Evolutionary conservation across 1,140 invertebrate species (phyloP).

Genomic region (Drosophila jambulina): DNA sequence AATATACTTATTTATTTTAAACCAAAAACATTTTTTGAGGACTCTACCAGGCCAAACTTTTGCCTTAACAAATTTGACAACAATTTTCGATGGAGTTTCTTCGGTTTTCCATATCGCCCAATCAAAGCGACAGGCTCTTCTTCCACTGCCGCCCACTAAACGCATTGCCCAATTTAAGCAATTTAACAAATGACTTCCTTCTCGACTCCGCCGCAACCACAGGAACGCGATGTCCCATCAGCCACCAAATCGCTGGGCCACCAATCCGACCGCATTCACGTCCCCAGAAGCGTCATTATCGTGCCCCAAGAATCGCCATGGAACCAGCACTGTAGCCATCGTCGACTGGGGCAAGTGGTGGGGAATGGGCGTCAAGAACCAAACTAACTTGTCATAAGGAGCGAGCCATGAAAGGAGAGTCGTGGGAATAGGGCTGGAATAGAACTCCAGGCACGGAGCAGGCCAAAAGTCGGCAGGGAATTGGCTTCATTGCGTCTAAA

Average conservation of each 20-base stretch:
- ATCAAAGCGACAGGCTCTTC: slow-evolving; percentile 3
- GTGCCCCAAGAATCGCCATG: slow-evolving; percentile 25
- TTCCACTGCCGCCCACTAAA: neutral
- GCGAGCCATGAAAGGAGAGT: slow-evolving; percentile 27
- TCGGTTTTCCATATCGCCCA: slow-evolving; percentile 27
- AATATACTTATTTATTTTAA: neutral
- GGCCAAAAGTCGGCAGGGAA: slow-evolving; percentile 51
- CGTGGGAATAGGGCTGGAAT: slow-evolving; percentile 1
- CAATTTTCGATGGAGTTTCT: slow-evolving; percentile 21
- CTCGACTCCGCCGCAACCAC: slow-evolving; percentile 40
- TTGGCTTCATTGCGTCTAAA: slow-evolving; percentile 81
- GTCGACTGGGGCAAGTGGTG: slow-evolving; percentile 20
- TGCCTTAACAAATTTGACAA: slow-evolving; percentile 14
- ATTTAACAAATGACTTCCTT: slow-evolving; percentile 61
- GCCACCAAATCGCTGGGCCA: slow-evolving; percentile 25
- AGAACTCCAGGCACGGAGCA: slow-evolving; percentile 18
- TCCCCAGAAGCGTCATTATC: slow-evolving; percentile 59
- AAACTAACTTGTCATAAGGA: slow-evolving; percentile 60
- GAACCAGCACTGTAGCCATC: slow-evolving; percentile 22
- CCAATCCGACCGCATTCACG: slow-evolving; percentile 56
- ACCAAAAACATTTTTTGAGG: neutral
- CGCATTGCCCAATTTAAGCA: slow-evolving; percentile 45
- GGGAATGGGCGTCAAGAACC: slow-evolving; percentile 17
- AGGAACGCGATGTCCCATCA: slow-evolving; percentile 38
- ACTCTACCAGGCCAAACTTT: slow-evolving; percentile 22